Percentiles rank a stretch among this genome's conserved stretches.
Conservation (phyloP, 2,797 vertebrate genomes). For the Oreochromis grahami region DNA sequence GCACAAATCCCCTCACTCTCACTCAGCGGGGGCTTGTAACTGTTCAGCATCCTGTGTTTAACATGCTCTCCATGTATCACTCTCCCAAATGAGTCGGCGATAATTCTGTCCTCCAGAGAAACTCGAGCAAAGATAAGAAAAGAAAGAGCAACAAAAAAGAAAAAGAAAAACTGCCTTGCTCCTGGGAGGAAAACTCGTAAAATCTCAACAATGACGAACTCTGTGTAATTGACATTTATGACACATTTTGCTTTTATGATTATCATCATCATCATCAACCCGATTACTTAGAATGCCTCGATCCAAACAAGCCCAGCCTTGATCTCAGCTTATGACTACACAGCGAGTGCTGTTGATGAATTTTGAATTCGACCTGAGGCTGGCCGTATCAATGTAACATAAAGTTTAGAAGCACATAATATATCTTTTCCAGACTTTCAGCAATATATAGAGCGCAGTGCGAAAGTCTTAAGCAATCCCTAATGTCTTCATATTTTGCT, state of each 20-base stretch:
- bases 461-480: neutral
- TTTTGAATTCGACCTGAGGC: neutral
- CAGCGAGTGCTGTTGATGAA: neutral
- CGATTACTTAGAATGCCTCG: conserved; percentile 2
- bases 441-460: neutral
- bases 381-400: neutral
- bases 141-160: neutral
- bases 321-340: conserved; percentile 9
- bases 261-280: neutral
- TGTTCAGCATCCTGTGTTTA: conserved; percentile 45
- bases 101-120: conserved; percentile 58
- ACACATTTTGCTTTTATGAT: conserved; percentile 26
- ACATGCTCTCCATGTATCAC: conserved; percentile 44
- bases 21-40: conserved; percentile 29
- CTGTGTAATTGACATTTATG: conserved; percentile 34
- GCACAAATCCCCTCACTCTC: conserved; percentile 16
- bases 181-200: conserved; percentile 19
- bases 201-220: conserved; percentile 38
- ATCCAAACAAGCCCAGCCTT: neutral
- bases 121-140: conserved; percentile 31
- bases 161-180: neutral
- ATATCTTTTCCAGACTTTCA: neutral
- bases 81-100: conserved; percentile 52
- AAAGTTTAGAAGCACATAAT: neutral
- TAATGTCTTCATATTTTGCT: neutral